Base-by-base conservation (phyloP, 2,113 vertebrate genomes). In the Colinus virginianus region DNA sequence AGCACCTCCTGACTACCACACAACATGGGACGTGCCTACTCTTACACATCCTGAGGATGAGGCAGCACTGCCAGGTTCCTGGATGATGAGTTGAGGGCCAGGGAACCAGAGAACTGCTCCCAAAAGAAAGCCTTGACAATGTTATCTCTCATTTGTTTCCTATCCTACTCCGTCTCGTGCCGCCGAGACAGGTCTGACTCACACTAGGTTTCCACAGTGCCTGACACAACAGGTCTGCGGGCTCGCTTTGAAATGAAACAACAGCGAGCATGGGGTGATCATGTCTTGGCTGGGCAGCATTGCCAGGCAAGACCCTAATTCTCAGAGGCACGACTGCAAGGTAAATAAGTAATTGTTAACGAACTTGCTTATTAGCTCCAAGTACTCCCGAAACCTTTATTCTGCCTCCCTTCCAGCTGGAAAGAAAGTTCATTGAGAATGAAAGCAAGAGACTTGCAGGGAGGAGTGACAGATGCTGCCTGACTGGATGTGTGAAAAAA, bases 401-500 rank as follows among this genome's bases (percentile, higher is more conserved):
- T 94, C 85, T 88, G 84, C 85, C 43, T 94, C 36, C 49, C 68
- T 88, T 91, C 85, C 72, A 94, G 78, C 86, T 85, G 78, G 88
- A 82, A 93, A 38, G 55, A 63, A 64, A 90, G 92, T 87, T 95
- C 90, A 89, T 94, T 87, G 90, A 95, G 94, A 96, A 96, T 84
- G 90, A 95, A 96, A 94, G 82, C 86, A 88, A 82, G 75, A 82
- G 76, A 94, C 91, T 95, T 17, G 40, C 74, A 78, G 59, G 63
- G 78, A 94, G 78, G 77, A 91, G 66, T 91, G 94, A 88, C 95
- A 96, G 94, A 94, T 96, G 96, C 94, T 88, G 90, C 94, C 86
- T 87, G 86, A 83, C 88, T 89, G 93, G 72, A 95, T 78, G 96
- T 96, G 94, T 88, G 93, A 96, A 96, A 93, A 91, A 90, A 90